A percentile compares a stretch with the other conserved stretches of the same genome.
Conservation (phyloP, 1,140 invertebrate genomes). For the Drosophila tani region DNA sequence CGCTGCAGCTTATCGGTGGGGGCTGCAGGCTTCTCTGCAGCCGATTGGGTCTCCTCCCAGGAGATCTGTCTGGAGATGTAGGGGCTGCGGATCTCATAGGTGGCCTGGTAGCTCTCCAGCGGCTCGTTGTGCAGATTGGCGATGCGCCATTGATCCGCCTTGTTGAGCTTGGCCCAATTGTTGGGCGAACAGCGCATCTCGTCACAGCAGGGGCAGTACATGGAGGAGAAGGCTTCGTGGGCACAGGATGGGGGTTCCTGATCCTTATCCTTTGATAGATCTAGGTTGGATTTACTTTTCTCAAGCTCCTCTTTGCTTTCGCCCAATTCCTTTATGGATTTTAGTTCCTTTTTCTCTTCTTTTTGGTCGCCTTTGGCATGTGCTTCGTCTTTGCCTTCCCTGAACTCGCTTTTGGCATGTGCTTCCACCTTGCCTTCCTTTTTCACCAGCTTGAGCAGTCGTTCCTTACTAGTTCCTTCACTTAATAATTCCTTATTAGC, state of each 20-base stretch:
- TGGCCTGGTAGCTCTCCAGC: conserved; percentile 75
- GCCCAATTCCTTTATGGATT: not conserved
- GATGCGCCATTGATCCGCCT: conserved; percentile 76
- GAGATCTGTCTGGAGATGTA: conserved; percentile 75
- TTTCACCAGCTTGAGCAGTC: not conserved
- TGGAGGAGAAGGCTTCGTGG: conserved; percentile 15
- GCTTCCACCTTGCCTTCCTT: not conserved
- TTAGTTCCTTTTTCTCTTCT: not conserved
- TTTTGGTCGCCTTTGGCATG: not conserved
- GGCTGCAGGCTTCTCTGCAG: not conserved
- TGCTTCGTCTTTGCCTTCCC: not conserved
- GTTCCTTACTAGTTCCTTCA: not conserved
- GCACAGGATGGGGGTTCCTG: conserved; percentile 9
- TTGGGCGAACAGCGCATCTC: conserved; percentile 62
- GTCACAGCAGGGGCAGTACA: conserved; percentile 60
- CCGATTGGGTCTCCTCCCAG: conserved; percentile 68
- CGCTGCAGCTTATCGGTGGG: conserved; percentile 28
- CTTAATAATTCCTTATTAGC: not conserved
- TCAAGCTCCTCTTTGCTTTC: not conserved
- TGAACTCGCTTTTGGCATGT: not conserved
- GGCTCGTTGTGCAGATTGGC: conserved; percentile 67
- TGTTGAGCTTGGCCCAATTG: conserved; percentile 67
- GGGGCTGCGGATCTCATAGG: conserved; percentile 78
- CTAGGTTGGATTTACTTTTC: not conserved
- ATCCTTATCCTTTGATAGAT: not conserved